Evolutionary conservation across 2,113 vertebrate species (phyloP).

Genomic region (Mandrillus leucophaeus): DNA sequence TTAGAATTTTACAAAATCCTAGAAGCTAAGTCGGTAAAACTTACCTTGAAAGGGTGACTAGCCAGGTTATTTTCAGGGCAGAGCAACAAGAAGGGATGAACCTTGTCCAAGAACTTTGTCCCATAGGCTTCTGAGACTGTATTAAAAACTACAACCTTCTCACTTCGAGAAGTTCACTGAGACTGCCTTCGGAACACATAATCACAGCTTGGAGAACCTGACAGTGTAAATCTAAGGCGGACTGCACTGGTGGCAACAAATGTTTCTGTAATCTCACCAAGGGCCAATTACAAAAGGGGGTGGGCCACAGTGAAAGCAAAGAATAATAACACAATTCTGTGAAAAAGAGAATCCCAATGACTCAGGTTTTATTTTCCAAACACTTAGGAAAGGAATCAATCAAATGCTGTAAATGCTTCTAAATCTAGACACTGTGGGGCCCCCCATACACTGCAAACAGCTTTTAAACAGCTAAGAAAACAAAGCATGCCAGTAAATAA

Average conservation of each 20-base stretch:
- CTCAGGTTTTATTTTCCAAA: background rate
- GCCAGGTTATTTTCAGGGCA: background rate
- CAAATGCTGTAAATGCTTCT: background rate
- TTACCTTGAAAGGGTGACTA: slow-evolving; percentile 16
- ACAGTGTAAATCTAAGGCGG: background rate
- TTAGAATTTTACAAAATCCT: slow-evolving; percentile 17
- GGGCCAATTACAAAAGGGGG: background rate
- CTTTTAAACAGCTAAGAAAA: background rate
- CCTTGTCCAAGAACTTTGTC: slow-evolving; percentile 52
- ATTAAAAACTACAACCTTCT: background rate
- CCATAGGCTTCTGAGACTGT: background rate
- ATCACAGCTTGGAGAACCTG: background rate
- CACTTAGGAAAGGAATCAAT: background rate
- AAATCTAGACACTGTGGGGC: background rate
- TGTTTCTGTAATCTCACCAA: background rate
- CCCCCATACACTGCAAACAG: background rate
- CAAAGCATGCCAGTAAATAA: background rate
- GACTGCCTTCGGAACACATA: background rate
- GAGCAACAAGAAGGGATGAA: background rate
- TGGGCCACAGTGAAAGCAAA: background rate
- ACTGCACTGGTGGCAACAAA: background rate
- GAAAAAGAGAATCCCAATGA: background rate
- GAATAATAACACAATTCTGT: background rate
- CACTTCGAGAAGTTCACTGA: slow-evolving; percentile 21
- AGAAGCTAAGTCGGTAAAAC: background rate